These are phyloP conservation scores for Pipra filicauda DNA, from an alignment of 2,113 vertebrate species.

Conservation along the genomic window DNA sequence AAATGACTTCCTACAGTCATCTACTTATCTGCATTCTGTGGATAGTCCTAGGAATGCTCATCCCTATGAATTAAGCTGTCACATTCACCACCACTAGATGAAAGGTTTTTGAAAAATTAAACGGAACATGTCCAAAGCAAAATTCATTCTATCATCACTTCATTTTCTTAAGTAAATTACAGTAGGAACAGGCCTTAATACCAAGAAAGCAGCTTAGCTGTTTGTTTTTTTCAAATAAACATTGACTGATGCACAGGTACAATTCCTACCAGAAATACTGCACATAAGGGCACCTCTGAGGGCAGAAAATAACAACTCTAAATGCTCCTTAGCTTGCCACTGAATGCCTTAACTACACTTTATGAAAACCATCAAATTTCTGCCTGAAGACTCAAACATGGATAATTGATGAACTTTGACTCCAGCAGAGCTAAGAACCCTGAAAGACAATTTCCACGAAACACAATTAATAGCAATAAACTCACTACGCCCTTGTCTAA, in stretches of 20 bases:
- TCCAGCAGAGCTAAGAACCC: neutral
- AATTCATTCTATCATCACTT: neutral
- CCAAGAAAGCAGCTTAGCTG: neutral
- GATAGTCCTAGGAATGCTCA: neutral
- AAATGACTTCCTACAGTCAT: neutral
- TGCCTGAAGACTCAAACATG: neutral
- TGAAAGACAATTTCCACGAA: neutral
- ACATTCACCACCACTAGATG: neutral
- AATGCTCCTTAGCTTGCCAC: neutral
- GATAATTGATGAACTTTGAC: neutral
- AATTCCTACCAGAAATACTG: neutral
- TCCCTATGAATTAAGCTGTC: neutral
- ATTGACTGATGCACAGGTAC: neutral
- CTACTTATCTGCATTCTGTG: neutral
- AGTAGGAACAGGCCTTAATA: neutral
- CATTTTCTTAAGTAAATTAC: neutral
- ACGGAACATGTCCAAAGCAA: neutral
- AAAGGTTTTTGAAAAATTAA: neutral
- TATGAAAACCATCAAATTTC: neutral
- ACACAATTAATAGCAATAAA: neutral
- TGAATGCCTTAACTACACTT: neutral
- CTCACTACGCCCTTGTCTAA: neutral
- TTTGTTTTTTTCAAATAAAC: neutral
- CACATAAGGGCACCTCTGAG: neutral
- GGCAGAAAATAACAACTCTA: neutral